A percentile compares a stretch with the other conserved stretches of the same genome.
Evolutionary conservation across 2,888 invertebrate genomes (phyloP).

Genomic region (Lasioglossum zephyrum): DNA sequence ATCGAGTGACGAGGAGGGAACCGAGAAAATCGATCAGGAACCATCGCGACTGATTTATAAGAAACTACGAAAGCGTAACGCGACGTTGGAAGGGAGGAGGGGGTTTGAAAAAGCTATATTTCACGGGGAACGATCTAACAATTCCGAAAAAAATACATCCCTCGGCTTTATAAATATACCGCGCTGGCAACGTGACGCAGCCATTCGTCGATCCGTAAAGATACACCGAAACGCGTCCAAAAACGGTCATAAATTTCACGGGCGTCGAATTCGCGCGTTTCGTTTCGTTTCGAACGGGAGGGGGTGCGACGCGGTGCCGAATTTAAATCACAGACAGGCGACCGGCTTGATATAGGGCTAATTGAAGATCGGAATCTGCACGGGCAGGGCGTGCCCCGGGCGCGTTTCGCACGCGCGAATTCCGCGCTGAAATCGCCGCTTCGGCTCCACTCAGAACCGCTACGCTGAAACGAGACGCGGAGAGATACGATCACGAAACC

Average conservation of each 20-base stretch:
- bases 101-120: background rate
- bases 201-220: slow-evolving; percentile 36
- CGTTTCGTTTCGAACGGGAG: slow-evolving; percentile 3
- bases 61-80: background rate
- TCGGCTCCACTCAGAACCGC: background rate
- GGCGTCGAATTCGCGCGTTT: slow-evolving; percentile 48
- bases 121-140: background rate
- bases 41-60: slow-evolving; percentile 1
- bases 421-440: slow-evolving; percentile 31
- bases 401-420: slow-evolving; percentile 25
- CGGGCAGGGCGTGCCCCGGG: slow-evolving; percentile 26
- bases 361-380: slow-evolving; percentile 83
- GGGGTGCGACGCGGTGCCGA: slow-evolving; percentile 2
- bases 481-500: background rate
- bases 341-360: slow-evolving; percentile 81
- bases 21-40: background rate
- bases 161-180: slow-evolving; percentile 17
- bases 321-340: slow-evolving; percentile 49
- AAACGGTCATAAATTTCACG: slow-evolving; percentile 46
- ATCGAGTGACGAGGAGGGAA: background rate
- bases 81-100: background rate
- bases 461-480: background rate
- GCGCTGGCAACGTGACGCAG: background rate
- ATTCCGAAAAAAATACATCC: slow-evolving; percentile 14
- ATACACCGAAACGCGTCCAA: slow-evolving; percentile 4